phyloP scores from a whole-genome alignment of 1,140 invertebrate species.

The Drosophila seguyi region DNA sequence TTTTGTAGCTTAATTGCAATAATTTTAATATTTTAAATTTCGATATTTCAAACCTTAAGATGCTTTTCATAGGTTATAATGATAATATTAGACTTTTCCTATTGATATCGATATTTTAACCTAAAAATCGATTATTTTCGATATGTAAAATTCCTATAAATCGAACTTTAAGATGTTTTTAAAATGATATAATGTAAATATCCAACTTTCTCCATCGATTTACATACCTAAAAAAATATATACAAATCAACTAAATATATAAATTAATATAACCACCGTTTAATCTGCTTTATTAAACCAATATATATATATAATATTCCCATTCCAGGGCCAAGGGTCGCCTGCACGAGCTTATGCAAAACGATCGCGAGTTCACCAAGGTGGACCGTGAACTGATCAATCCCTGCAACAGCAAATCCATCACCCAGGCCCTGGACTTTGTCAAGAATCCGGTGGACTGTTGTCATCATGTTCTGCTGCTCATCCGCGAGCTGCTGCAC shows the following conservation, averaged over 20 bases:
- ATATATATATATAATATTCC: background rate
- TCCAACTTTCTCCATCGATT: background rate
- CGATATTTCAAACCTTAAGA: too few species aligned
- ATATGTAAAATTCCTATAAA: background rate
- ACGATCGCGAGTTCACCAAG: conserved; percentile 94
- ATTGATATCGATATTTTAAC: background rate
- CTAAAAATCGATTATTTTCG: too few species aligned
- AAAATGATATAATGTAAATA: background rate
- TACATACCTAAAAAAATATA: background rate
- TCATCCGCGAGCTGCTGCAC: conserved; percentile 94
- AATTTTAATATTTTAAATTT: too few species aligned
- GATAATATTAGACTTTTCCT: too few species aligned
- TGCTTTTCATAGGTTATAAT: too few species aligned
- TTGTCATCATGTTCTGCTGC: conserved; percentile 94
- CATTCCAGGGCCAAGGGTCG: conserved; percentile 95
- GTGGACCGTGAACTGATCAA: conserved; percentile 93
- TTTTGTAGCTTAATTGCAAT: too few species aligned
- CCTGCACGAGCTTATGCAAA: conserved; percentile 96
- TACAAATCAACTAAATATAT: background rate
- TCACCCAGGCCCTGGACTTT: conserved; percentile 95
- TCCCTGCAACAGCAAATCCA: conserved; percentile 94
- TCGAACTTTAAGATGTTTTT: background rate
- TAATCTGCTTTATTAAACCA: background rate
- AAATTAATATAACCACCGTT: background rate
- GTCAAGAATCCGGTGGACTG: conserved; percentile 98